phyloP scores from a whole-genome alignment of 1,140 invertebrate species.

The Caerostris darwini region DNA sequence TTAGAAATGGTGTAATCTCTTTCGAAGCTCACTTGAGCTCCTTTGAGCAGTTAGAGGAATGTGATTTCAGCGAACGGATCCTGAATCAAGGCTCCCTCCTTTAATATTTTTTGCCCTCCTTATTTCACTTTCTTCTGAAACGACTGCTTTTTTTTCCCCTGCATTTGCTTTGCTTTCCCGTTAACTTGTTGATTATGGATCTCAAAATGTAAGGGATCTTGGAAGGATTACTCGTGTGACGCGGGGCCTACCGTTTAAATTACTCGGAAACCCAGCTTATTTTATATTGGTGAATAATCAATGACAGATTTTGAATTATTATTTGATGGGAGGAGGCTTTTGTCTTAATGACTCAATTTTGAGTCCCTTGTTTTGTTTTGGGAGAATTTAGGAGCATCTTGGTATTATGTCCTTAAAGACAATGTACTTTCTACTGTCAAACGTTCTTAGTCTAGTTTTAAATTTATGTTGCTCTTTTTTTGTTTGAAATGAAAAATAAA shows the following conservation, averaged over 20 bases:
- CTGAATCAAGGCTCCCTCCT: slow-evolving; percentile 36
- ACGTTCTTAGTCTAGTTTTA: no score
- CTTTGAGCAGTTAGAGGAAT: slow-evolving; percentile 71
- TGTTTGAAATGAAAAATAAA: no score
- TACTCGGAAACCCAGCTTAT: slow-evolving; percentile 1
- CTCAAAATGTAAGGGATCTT: slow-evolving; percentile 44
- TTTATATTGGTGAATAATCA: slow-evolving; percentile 2
- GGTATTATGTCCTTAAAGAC: neutral
- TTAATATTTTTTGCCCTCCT: slow-evolving; percentile 36
- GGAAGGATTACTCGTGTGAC: neutral
- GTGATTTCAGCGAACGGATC: slow-evolving; percentile 62
- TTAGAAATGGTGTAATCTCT: slow-evolving; percentile 72
- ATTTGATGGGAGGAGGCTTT: neutral
- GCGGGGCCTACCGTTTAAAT: slow-evolving; percentile 13
- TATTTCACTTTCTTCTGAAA: slow-evolving; percentile 56
- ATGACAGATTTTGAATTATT: slow-evolving; percentile 44
- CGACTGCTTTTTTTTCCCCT: neutral
- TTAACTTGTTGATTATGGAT: slow-evolving; percentile 69
- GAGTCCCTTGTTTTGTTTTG: neutral
- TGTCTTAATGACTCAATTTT: neutral
- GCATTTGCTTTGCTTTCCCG: neutral
- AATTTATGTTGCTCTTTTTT: no score
- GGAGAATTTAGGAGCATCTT: slow-evolving; percentile 10
- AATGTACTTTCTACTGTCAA: neutral
- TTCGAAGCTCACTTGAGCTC: slow-evolving; percentile 69